Evolutionary conservation across 1,140 invertebrate genomes (phyloP).

Genomic region (Cydia strobilella): DNA sequence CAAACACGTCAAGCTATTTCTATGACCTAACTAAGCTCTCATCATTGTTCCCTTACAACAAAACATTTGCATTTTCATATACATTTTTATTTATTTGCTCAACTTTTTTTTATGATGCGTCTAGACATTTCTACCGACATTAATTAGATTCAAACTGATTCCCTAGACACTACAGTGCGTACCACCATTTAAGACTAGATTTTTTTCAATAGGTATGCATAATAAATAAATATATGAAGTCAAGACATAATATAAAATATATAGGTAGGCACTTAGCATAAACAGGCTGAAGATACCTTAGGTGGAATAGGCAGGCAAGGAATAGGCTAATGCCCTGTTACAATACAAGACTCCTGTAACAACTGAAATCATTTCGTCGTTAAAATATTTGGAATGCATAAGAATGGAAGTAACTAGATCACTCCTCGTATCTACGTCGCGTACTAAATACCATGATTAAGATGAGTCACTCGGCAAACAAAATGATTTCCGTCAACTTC

Average conservation of each 20-base stretch:
- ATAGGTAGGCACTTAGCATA: too few relatives aligned
- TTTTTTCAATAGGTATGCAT: not conserved
- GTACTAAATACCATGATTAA: not conserved
- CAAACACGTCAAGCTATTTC: not conserved
- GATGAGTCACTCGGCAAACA: not conserved
- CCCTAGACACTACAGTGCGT: not conserved
- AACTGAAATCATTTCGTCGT: too few relatives aligned
- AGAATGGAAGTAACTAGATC: too few relatives aligned
- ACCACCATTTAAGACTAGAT: not conserved
- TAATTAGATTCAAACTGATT: not conserved
- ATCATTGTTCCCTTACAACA: too few relatives aligned
- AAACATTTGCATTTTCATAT: not conserved
- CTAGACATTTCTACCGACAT: not conserved
- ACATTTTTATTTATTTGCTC: not conserved
- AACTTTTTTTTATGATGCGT: not conserved
- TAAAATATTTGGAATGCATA: too few relatives aligned
- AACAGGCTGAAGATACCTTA: too few relatives aligned
- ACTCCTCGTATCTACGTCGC: not conserved
- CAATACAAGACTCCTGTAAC: too few relatives aligned
- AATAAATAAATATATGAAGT: not conserved
- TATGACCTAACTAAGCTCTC: not conserved
- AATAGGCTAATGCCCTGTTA: too few relatives aligned
- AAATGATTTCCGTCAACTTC: constrained; percentile 14
- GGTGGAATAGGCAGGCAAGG: too few relatives aligned
- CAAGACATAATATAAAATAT: too few relatives aligned